A percentile compares a stretch with the other conserved stretches of the same genome.
phyloP scores from a whole-genome alignment of 2,888 invertebrate genomes.

The Eurois occulta region DNA sequence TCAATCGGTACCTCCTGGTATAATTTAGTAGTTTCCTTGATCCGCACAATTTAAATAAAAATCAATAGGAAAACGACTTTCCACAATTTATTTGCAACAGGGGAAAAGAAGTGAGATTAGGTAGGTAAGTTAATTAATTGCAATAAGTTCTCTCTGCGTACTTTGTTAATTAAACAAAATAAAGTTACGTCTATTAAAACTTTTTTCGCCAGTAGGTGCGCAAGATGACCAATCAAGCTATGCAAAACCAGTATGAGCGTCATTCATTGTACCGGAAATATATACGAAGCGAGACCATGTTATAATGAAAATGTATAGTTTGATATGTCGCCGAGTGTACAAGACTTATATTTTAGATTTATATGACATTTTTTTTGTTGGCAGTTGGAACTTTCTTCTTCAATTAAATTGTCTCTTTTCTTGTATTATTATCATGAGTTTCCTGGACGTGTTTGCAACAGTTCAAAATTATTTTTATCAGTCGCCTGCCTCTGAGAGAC shows the following conservation, averaged over 20 bases:
- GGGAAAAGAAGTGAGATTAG: no score
- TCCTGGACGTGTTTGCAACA: conserved; percentile 26
- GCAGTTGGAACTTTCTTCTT: conserved; percentile 3
- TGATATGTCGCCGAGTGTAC: no score
- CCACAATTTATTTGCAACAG: background rate
- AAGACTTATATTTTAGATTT: background rate
- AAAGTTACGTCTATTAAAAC: background rate
- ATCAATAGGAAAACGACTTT: background rate
- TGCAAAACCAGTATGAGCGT: no score
- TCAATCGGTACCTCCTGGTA: no score
- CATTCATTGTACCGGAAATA: no score
- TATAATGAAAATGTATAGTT: no score
- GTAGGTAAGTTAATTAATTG: background rate
- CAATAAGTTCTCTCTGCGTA: background rate
- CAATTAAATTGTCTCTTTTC: conserved; percentile 18
- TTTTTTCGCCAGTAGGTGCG: background rate
- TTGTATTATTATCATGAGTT: conserved; percentile 27
- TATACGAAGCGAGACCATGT: no score
- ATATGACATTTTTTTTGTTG: conserved; percentile 11
- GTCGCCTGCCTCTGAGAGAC: conserved; percentile 19
- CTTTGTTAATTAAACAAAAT: background rate
- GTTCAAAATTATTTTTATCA: conserved; percentile 51
- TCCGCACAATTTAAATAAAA: background rate
- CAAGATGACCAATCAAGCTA: no score
- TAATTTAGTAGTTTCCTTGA: background rate